Evolutionary conservation across 2,797 vertebrate species (phyloP).

Genomic region (Peromyscus nudipes): DNA sequence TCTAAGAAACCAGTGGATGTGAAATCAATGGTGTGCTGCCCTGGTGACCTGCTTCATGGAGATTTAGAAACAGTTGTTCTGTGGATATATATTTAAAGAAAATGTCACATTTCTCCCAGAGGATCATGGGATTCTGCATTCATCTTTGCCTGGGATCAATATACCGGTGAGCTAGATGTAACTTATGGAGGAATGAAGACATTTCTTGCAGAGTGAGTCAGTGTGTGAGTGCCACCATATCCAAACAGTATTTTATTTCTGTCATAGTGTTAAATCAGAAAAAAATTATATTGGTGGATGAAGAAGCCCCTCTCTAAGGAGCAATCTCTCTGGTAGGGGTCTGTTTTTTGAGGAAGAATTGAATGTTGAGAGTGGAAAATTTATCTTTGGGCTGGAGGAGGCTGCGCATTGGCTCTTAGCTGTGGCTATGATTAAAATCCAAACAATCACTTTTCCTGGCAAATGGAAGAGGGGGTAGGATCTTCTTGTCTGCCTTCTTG

Average conservation of each 20-base stretch:
- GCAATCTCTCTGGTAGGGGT: conserved; percentile 57
- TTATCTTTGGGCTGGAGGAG: conserved; percentile 80
- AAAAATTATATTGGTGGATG: conserved; percentile 84
- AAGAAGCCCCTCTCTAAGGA: conserved; percentile 77
- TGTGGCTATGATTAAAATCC: conserved; percentile 76
- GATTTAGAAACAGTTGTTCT: conserved; percentile 87
- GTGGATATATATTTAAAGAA: conserved; percentile 83
- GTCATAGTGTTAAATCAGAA: conserved; percentile 86
- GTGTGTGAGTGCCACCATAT: conserved; percentile 76
- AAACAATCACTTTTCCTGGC: conserved; percentile 76
- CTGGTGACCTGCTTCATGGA: conserved; percentile 86
- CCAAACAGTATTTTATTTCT: conserved; percentile 83
- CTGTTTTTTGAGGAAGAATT: conserved; percentile 66
- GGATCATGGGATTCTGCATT: conserved; percentile 87
- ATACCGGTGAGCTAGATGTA: conserved; percentile 81
- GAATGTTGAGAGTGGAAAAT: conserved; percentile 84
- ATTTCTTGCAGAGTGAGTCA: conserved; percentile 83
- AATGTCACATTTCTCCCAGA: conserved; percentile 86
- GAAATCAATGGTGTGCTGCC: conserved; percentile 87
- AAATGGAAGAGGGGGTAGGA: conserved; percentile 81
- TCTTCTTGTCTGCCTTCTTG: conserved; percentile 86
- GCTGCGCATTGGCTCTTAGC: conserved; percentile 68
- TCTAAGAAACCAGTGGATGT: conserved; percentile 86
- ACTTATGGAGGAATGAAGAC: conserved; percentile 87
- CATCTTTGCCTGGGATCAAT: conserved; percentile 86